Percentiles rank a stretch among this genome's conserved stretches.
phyloP scores from a whole-genome alignment of 2,888 invertebrate genomes.

The Coenonympha arcania region DNA sequence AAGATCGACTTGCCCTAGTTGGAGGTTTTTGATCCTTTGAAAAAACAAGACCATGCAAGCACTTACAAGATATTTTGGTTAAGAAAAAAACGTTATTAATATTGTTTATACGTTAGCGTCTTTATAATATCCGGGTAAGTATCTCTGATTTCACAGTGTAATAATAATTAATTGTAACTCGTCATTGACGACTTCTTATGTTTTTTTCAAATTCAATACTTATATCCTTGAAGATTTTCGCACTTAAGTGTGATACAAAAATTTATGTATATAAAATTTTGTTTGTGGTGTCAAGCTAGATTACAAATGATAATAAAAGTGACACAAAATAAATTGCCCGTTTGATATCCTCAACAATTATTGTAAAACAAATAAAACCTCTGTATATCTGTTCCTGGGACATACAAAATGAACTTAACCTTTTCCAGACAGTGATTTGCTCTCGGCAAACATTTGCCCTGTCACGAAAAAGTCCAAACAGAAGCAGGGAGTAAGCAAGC shows the following conservation, averaged over 20 bases:
- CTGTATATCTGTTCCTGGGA: conserved; percentile 1
- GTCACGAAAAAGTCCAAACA: conserved; percentile 5
- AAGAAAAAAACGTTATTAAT: too few species aligned
- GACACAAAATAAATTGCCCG: neutral
- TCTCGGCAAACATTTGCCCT: conserved; percentile 17
- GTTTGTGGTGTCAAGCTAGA: neutral
- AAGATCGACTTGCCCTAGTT: too few species aligned
- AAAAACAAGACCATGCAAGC: too few species aligned
- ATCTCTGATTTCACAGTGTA: too few species aligned
- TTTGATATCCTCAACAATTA: neutral
- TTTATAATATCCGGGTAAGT: too few species aligned
- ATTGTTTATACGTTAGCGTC: too few species aligned
- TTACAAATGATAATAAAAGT: neutral
- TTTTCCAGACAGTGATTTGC: conserved; percentile 12
- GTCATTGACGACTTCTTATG: neutral
- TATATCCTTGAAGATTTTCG: too few species aligned
- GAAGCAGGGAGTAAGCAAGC: conserved; percentile 14
- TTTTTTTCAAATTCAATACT: neutral
- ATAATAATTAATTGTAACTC: too few species aligned
- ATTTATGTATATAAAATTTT: too few species aligned
- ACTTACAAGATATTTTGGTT: too few species aligned
- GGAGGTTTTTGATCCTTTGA: too few species aligned
- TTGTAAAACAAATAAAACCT: neutral
- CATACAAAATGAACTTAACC: conserved; percentile 10
- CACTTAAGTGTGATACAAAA: neutral